Evolutionary conservation across 2,113 vertebrate genomes (phyloP).

Genomic region (Polyodon spathula): DNA sequence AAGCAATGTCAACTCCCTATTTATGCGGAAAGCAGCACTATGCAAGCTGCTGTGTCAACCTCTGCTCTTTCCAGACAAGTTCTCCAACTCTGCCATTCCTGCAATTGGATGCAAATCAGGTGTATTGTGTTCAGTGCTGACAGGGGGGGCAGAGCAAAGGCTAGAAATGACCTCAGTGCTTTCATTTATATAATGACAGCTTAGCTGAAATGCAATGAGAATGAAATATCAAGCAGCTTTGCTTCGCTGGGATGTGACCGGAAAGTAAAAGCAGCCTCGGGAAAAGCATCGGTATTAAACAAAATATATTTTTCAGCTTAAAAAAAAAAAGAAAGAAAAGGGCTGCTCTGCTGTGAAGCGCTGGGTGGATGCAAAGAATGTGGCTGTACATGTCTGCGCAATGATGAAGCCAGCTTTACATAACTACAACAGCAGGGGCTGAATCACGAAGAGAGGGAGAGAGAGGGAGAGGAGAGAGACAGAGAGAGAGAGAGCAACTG

Average conservation of each 20-base stretch:
- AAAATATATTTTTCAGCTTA: background rate
- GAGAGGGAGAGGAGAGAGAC: background rate
- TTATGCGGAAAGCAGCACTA: background rate
- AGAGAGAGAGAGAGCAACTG: background rate
- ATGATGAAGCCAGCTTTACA: background rate
- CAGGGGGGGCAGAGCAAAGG: constrained; percentile 44
- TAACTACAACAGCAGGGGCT: background rate
- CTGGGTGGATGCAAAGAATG: background rate
- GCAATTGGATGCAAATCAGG: constrained; percentile 64
- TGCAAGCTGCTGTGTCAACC: background rate
- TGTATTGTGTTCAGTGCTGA: constrained; percentile 43
- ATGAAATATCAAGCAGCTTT: constrained; percentile 52
- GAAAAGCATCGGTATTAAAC: background rate
- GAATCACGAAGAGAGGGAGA: background rate
- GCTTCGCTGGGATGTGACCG: constrained; percentile 51
- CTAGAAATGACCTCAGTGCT: constrained; percentile 60
- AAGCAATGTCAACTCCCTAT: too few species aligned
- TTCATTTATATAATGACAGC: constrained; percentile 64
- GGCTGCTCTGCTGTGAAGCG: background rate
- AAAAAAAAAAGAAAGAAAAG: too few species aligned
- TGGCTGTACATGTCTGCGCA: background rate
- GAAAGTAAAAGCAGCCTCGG: constrained; percentile 16
- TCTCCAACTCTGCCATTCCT: constrained; percentile 56
- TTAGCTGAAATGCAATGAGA: constrained; percentile 50
- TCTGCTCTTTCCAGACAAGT: constrained; percentile 50